Evolutionary conservation across 2,113 vertebrate species (phyloP), one percentile per base, ranked within the genome.

Genomic region (Hyla sarda): DNA sequence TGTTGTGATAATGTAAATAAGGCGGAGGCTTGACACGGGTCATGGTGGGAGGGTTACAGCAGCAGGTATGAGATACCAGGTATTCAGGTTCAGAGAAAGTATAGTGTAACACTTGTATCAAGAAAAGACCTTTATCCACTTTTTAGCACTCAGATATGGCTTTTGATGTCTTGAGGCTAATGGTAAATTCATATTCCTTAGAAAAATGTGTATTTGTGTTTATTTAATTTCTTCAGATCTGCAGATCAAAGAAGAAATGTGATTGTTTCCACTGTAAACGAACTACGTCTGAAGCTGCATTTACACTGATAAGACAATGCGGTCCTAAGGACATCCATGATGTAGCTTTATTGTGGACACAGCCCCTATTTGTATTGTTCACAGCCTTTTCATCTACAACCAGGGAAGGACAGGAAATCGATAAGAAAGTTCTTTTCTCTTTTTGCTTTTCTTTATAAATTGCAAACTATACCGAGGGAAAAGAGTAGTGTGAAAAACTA

Each of bases 181-280:
- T 30, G 48, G 34, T 76, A 80, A 71, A 86, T 47, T 58, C 32
- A 50, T 47, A 72, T 58, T 81, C 14, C 67, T 80, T 23, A 25
- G 23, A 25, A 11, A 47, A 52, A 58, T 23, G n/a, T 37, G 32
- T n/a, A 85, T 12, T 67, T 65, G 56, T 80, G 65, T 86, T 79
- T 86, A 80, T 78, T 83, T 83, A 58, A 16, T 80, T 86, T 81
- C 52, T 41, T 86, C 62, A 86, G 84, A 86, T 80, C 62, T 86
- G n/a, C 48, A 80, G 84, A 86, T 86, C 84, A 86, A 86, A 86
- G 14, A 34, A 82, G 56, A 60, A 67, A 45, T 34, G 48, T 60
- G 52, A 71, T 72, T 86, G 84, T 86, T 72, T 81, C 30, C 60
- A 72, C 45, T 67, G 73, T 21, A 79, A 28, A 74, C 5, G 34